Percentiles rank a stretch among this genome's conserved stretches.
Conservation (phyloP, 2,888 invertebrate genomes). For the Polietes domitor region DNA sequence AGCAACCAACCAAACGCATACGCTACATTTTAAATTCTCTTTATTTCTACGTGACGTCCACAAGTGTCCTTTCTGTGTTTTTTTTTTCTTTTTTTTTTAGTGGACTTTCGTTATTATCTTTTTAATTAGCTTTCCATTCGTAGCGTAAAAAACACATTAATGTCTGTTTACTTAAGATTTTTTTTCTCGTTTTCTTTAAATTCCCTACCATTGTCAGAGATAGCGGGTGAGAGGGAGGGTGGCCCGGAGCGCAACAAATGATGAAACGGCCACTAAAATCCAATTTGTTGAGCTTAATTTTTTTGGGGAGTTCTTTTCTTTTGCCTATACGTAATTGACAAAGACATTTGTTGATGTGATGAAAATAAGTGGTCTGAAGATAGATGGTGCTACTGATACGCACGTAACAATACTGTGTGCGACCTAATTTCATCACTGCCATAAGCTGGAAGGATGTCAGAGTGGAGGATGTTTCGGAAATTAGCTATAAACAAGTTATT, state of each 20-base stretch:
- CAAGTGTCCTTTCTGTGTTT: too few species aligned
- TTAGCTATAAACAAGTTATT: too few species aligned
- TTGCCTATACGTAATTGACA: not conserved
- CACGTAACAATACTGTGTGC: not conserved
- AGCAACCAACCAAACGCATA: too few species aligned
- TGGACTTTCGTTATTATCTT: conserved; percentile 6
- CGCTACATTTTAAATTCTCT: too few species aligned
- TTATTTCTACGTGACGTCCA: too few species aligned
- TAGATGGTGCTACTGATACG: not conserved
- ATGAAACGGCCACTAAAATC: not conserved
- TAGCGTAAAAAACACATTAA: conserved; percentile 27
- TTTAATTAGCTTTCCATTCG: conserved; percentile 28
- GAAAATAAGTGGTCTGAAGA: not conserved
- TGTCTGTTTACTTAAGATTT: not conserved
- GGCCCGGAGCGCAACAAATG: not conserved
- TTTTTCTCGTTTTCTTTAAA: conserved; percentile 13
- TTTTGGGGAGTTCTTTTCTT: not conserved
- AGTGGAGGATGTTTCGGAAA: too few species aligned
- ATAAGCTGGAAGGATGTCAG: too few species aligned
- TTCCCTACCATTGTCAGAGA: not conserved
- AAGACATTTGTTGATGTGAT: not conserved
- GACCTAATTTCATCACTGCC: too few species aligned
- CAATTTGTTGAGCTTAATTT: conserved; percentile 18
- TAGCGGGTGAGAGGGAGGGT: not conserved
- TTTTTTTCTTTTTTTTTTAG: not conserved